Evolutionary conservation across 2,888 invertebrate species (phyloP), one percentile per base, ranked within the genome.

Genomic region (Chirona hameri): DNA sequence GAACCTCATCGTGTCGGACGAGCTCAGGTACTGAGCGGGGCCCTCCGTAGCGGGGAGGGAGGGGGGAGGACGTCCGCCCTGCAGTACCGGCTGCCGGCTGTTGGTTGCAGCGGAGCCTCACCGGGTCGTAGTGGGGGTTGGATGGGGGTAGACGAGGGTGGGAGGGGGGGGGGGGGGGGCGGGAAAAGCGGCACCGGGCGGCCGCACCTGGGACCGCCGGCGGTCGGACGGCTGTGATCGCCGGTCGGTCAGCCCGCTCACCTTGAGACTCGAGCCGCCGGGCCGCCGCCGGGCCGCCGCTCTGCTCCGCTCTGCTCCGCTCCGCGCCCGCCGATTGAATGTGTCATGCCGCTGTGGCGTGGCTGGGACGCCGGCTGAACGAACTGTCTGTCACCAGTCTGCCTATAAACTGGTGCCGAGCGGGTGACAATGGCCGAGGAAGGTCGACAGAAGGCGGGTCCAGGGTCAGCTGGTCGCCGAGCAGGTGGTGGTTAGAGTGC

Each of bases 1-100:
- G 87, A 92, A 92, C 87, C 89, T 93, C 86, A 94, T 94, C 86
- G 89, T 94, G 81, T 92, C 92, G 81, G 94, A 93, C 86, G 92
- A 93, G 87, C 88, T 92, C n/a, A 88, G 88, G 87, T 86, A 57
- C 81, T 84, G 76, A 15, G 46, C 39, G 7, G 39, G 2, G 48
- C 4, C 27, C 24, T 7, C 9, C 27, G 31, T 5, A 31, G 65
- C 27, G n/a, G 65, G 65, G 10, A 9, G 65, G 27, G 65, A 9
- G 65, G n/a, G 65, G n/a, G 27, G 65, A 65, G 5, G n/a, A 21
- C 7, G 7, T 21, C 7, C 57, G n/a, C n/a, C n/a, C n/a, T n/a
- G n/a, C n/a, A n/a, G n/a, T n/a, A n/a, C n/a, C n/a, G 57, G 57
- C 21, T n/a, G n/a, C 24, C 21, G 57, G 57, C 7, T 7, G 12